Evolutionary conservation across 1,140 invertebrate genomes (phyloP).

Genomic region (Medauroidea extradentata): DNA sequence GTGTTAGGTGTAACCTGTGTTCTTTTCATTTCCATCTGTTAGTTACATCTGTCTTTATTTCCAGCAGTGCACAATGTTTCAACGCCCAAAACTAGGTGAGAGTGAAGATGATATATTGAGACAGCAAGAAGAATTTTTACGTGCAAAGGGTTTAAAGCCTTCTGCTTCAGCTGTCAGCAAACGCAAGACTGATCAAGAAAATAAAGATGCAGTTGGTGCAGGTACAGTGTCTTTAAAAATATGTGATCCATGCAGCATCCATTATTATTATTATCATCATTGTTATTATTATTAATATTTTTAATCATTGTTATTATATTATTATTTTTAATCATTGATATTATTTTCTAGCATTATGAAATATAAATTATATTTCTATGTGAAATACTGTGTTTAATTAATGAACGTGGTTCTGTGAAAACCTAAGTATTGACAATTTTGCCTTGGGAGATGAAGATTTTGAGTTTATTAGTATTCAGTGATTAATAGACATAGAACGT

Average conservation of each 20-base stretch:
- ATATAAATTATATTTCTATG: too few species aligned
- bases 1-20: too few species aligned
- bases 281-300: neutral
- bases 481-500: too few species aligned
- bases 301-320: neutral
- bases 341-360: too few species aligned
- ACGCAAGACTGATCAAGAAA: neutral
- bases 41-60: too few species aligned
- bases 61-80: constrained; percentile 55
- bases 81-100: constrained; percentile 58
- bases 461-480: too few species aligned
- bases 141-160: constrained; percentile 45
- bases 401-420: too few species aligned
- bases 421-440: too few species aligned
- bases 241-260: neutral
- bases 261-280: neutral
- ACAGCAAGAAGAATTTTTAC: constrained; percentile 63
- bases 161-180: constrained; percentile 55
- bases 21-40: too few species aligned
- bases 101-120: constrained; percentile 62
- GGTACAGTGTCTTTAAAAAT: neutral
- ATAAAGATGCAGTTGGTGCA: neutral
- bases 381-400: too few species aligned
- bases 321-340: too few species aligned
- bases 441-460: too few species aligned